Conservation (phyloP, 1,140 invertebrate genomes). For the Conus ventricosus region DNA sequence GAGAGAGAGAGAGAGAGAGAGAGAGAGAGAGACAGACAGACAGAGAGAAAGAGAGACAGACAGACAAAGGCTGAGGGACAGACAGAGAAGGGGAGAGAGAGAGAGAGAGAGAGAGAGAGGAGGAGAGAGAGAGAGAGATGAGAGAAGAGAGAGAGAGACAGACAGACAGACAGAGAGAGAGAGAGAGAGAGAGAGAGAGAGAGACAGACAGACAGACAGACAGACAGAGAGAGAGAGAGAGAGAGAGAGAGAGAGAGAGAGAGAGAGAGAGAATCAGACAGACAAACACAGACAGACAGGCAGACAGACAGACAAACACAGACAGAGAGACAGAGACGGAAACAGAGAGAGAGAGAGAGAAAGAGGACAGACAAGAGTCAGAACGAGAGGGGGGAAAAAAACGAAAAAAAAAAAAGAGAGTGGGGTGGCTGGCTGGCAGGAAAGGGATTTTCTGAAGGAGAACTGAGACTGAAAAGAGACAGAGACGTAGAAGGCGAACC, state of each 20-base stretch:
- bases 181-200: conserved; percentile 19
- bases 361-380: too few relatives aligned
- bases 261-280: not conserved
- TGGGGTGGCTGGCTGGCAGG: too few relatives aligned
- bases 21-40: conserved; percentile 12
- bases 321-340: not conserved
- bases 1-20: conserved; percentile 23
- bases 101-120: not conserved
- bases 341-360: conserved; percentile 22
- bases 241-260: too few relatives aligned
- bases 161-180: not conserved
- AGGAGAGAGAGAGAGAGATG: conserved; percentile 19
- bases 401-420: too few relatives aligned
- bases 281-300: too few relatives aligned
- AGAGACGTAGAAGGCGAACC: too few relatives aligned
- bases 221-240: too few relatives aligned
- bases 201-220: not conserved
- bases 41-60: not conserved
- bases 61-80: not conserved
- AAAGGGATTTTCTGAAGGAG: too few relatives aligned
- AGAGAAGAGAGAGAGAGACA: not conserved
- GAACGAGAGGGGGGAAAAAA: too few relatives aligned
- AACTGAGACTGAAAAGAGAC: too few relatives aligned
- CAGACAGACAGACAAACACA: too few relatives aligned
- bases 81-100: not conserved